Base-by-base conservation (phyloP, 2,113 vertebrate species). In the Eidolon helvum region DNA sequence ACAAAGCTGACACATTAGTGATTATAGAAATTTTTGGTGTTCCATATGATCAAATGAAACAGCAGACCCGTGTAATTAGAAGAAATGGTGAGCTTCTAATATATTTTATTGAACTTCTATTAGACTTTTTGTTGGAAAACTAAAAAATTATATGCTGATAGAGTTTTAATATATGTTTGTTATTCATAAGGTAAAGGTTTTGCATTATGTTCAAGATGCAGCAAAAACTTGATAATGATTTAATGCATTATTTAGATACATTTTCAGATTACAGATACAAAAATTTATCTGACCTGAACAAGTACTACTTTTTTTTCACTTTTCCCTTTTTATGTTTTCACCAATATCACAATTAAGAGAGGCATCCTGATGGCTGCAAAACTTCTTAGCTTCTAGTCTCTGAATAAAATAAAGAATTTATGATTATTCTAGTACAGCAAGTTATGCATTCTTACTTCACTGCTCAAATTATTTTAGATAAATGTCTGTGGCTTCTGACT, bases 11-110 rank as follows among this genome's bases (percentile, higher is more conserved):
- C 84, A 98, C 98, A 5, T 89, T 98, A 61, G 99, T 99, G 72
- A 97, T 97, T 28, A 97, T 99, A 96, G 99, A 99, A 97, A 98
- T 99, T 55, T 98, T 98, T 0, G 99, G 99, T 28, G 98, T 98
- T 91, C 90, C 98, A 33, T 97, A 97, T 3, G 99, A 99, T 92
- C 97, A 96, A 33, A 0, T 24, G 1, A 99, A 92, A 87, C 98
- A 97, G 48, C 99, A 97, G 97, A 99, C 99, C 40, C 97, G 97
- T 16, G 98, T 98, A n/a, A 55, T 99, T 97, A 99, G 98, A 98
- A 98, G 97, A 97, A 99, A 99, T 40, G 99, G 99, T 99, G 95
- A 99, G 99, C 92, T 84, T 21, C 74, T 91, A 0, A n/a, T 61
- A 78, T 45, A 72, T 38, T 61, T 87, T 33, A 77, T 4, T 40